These are phyloP conservation scores for Trematocara unimaculatum DNA, from an alignment of 2,113 vertebrate species.

Conservation along the genomic window DNA sequence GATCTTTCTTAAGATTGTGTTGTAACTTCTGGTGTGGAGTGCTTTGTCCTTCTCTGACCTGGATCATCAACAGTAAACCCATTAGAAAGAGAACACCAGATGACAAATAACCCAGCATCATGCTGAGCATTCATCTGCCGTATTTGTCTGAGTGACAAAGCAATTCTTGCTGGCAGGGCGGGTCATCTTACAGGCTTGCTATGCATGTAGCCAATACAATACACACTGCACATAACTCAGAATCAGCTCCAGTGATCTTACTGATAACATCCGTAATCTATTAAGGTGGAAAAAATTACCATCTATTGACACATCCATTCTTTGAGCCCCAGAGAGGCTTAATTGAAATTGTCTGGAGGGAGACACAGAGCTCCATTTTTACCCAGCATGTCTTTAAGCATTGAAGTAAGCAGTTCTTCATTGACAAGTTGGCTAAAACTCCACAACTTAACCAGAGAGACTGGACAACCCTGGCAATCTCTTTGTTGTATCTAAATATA, in stretches of 20 bases:
- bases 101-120: slow-evolving; percentile 57
- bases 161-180: slow-evolving; percentile 34
- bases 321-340: slow-evolving; percentile 5
- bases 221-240: not conserved
- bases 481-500: slow-evolving; percentile 72
- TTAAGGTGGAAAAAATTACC: not conserved
- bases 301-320: slow-evolving; percentile 6
- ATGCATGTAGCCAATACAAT: not conserved
- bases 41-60: slow-evolving; percentile 46
- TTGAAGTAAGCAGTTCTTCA: slow-evolving; percentile 19
- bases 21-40: slow-evolving; percentile 21
- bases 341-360: slow-evolving; percentile 39
- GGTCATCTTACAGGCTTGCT: slow-evolving; percentile 50
- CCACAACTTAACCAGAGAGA: slow-evolving; percentile 48
- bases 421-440: slow-evolving; percentile 47
- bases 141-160: slow-evolving; percentile 60
- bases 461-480: slow-evolving; percentile 64
- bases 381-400: slow-evolving; percentile 23
- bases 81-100: slow-evolving; percentile 63
- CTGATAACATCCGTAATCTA: not conserved
- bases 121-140: slow-evolving; percentile 61
- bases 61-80: slow-evolving; percentile 54
- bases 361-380: slow-evolving; percentile 23
- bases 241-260: slow-evolving; percentile 1
- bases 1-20: not conserved